These are phyloP conservation scores for Catharus ustulatus DNA, from an alignment of 2,797 vertebrate species.

Conservation along the genomic window DNA sequence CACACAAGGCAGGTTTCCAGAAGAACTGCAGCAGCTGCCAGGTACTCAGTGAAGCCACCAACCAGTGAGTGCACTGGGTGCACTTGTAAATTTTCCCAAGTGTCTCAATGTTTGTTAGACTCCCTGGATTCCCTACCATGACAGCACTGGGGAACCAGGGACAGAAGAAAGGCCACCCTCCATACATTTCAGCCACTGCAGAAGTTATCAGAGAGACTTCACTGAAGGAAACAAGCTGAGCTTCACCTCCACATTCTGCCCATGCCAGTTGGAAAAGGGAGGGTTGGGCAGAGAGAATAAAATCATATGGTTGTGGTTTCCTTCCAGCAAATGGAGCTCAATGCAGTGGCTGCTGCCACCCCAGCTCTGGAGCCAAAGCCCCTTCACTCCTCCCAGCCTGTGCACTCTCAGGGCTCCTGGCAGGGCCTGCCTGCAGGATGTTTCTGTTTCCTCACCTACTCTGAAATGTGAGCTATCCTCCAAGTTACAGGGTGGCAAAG, in stretches of 20 bases:
- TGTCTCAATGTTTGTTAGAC: neutral
- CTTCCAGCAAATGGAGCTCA: neutral
- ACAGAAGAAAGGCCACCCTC: neutral
- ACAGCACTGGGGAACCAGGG: neutral
- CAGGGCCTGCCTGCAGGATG: neutral
- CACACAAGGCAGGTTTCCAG: neutral
- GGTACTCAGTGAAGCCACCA: neutral
- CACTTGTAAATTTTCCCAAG: neutral
- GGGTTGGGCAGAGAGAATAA: neutral
- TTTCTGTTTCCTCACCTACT: neutral
- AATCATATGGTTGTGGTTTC: neutral
- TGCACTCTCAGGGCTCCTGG: neutral
- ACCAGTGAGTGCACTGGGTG: neutral
- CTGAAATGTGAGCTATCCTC: neutral
- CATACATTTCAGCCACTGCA: neutral
- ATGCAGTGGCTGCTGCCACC: neutral
- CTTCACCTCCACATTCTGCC: neutral
- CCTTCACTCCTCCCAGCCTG: fast-evolving
- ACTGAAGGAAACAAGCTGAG: neutral
- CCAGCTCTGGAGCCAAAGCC: neutral
- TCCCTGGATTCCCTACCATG: neutral
- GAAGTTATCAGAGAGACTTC: neutral
- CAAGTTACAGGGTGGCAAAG: neutral
- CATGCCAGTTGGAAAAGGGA: neutral
- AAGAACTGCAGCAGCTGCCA: neutral